Percentiles rank a stretch among this genome's conserved stretches.
These are phyloP conservation scores for Conopomorpha cramerella DNA, from an alignment of 1,140 invertebrate species.

Conservation along the genomic window DNA sequence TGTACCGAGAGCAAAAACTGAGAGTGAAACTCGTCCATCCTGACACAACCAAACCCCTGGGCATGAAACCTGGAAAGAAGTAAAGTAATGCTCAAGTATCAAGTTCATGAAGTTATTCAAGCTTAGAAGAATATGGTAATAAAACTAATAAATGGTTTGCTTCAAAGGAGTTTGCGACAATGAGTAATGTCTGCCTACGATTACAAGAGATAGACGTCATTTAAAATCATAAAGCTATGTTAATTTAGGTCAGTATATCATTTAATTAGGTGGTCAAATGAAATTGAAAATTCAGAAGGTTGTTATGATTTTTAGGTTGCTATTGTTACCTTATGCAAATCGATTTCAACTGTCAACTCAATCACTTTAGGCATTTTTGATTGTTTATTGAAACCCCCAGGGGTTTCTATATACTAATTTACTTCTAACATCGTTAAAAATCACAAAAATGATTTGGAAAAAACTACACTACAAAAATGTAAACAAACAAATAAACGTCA, in stretches of 20 bases:
- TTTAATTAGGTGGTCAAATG: background rate
- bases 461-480: too few species aligned
- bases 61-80: constrained; percentile 65
- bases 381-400: too few species aligned
- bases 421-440: too few species aligned
- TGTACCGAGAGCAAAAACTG: constrained; percentile 64
- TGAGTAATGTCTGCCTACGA: too few species aligned
- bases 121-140: too few species aligned
- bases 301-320: background rate
- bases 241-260: background rate
- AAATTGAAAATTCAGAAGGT: background rate
- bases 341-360: constrained; percentile 41
- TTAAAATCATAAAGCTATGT: background rate
- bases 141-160: too few species aligned
- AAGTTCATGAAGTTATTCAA: too few species aligned
- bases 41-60: constrained; percentile 77
- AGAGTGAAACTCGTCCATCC: constrained; percentile 68
- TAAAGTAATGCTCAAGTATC: background rate
- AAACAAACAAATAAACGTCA: too few species aligned
- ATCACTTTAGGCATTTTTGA: constrained; percentile 47
- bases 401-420: too few species aligned
- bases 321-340: constrained; percentile 28
- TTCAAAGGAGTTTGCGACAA: too few species aligned
- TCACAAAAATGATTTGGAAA: too few species aligned
- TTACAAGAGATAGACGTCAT: too few species aligned